These are phyloP conservation scores for Zelostemma sp. DNA, from an alignment of 1,140 invertebrate genomes.

Conservation along the genomic window DNA sequence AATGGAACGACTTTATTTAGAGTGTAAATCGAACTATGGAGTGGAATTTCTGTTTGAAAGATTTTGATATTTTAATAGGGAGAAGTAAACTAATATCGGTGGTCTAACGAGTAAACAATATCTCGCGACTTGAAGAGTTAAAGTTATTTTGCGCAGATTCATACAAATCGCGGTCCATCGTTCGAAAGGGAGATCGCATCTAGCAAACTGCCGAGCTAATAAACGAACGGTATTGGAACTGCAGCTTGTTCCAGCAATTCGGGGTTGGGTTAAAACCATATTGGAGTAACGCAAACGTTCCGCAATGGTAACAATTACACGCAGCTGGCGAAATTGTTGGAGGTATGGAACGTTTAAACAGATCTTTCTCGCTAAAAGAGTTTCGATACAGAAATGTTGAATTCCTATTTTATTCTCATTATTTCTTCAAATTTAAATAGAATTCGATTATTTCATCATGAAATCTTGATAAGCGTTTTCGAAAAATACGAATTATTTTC, in stretches of 20 bases:
- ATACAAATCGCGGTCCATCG: constrained; percentile 33
- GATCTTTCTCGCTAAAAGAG: too few species aligned
- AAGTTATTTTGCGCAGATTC: constrained; percentile 34
- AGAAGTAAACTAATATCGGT: constrained; percentile 22
- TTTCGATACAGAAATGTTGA: too few species aligned
- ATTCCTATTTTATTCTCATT: too few species aligned
- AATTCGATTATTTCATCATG: not conserved
- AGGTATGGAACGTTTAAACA: too few species aligned
- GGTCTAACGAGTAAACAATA: constrained; percentile 19
- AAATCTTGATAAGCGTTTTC: too few species aligned
- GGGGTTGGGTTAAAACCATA: constrained; percentile 50
- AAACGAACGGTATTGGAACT: constrained; percentile 58
- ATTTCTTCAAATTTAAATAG: not conserved
- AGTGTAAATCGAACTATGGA: too few species aligned
- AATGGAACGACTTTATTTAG: too few species aligned
- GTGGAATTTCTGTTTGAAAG: too few species aligned
- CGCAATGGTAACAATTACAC: constrained; percentile 56
- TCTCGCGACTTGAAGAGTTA: constrained; percentile 11
- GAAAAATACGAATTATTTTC: too few species aligned
- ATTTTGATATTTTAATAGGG: too few species aligned
- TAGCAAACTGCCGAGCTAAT: constrained; percentile 54
- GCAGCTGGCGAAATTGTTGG: constrained; percentile 24
- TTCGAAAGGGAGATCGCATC: constrained; percentile 51
- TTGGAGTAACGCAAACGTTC: constrained; percentile 53
- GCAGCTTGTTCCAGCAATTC: constrained; percentile 51